These are phyloP conservation scores for Osmoderma eremita DNA, from an alignment of 2,888 invertebrate genomes.

Conservation along the genomic window DNA sequence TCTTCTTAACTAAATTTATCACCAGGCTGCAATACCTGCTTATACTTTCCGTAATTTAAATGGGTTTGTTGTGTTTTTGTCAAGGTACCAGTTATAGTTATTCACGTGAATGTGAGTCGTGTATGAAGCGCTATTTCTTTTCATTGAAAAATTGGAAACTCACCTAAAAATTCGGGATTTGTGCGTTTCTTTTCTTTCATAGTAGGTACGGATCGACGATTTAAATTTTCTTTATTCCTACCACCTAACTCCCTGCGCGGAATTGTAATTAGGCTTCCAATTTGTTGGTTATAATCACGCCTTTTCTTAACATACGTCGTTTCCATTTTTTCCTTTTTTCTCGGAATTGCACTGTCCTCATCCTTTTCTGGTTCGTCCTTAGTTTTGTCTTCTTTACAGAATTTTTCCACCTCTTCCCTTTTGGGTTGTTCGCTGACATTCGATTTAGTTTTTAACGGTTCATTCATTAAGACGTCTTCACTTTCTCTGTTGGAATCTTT, in stretches of 20 bases:
- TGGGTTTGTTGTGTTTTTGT: too few relatives aligned
- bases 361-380: slow-evolving; percentile 62
- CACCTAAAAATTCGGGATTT: slow-evolving; percentile 62
- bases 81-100: too few relatives aligned
- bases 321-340: slow-evolving; percentile 68
- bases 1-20: too few relatives aligned
- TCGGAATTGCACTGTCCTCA: slow-evolving; percentile 62
- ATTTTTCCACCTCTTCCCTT: slow-evolving; percentile 57
- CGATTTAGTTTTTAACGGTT: slow-evolving; percentile 51
- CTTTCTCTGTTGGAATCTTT: slow-evolving; percentile 56
- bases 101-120: background rate
- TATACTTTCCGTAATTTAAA: too few relatives aligned
- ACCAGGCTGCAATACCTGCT: too few relatives aligned
- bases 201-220: slow-evolving; percentile 60
- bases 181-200: slow-evolving; percentile 64
- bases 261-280: slow-evolving; percentile 61
- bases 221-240: slow-evolving; percentile 57
- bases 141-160: slow-evolving; percentile 47
- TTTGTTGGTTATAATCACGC: slow-evolving; percentile 60
- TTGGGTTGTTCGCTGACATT: slow-evolving; percentile 46
- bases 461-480: slow-evolving; percentile 50
- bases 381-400: slow-evolving; percentile 60
- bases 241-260: slow-evolving; percentile 57
- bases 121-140: too few relatives aligned
- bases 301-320: slow-evolving; percentile 58